phyloP scores from a whole-genome alignment of 37 sponge, comb jelly and placozoan species.

The Haliclona indistincta region DNA sequence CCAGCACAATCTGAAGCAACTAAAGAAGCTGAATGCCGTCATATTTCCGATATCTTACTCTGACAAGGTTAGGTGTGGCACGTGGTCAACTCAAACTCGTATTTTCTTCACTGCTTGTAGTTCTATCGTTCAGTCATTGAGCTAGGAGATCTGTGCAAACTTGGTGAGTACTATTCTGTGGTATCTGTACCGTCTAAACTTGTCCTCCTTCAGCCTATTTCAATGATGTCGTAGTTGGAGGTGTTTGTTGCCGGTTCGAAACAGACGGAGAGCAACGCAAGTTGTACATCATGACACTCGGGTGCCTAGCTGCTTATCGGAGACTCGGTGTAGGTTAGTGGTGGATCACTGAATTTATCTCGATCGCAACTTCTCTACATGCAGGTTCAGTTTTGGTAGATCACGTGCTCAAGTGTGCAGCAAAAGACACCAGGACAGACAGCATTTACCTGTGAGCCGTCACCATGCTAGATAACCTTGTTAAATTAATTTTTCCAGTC shows the following conservation, averaged over 20 bases:
- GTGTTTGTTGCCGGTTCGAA: conserved; percentile 94
- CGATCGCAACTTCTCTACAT: neutral
- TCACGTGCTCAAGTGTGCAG: conserved; percentile 74
- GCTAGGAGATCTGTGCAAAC: conserved; percentile 89
- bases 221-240: conserved; percentile 97
- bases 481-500: conserved; percentile 67
- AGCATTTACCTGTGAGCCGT: conserved; percentile 85
- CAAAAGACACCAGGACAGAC: conserved; percentile 69
- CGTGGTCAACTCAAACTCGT: too few relatives aligned
- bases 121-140: conserved; percentile 90
- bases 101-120: too few relatives aligned
- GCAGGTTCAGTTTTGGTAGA: conserved; percentile 72
- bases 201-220: conserved; percentile 72
- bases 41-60: conserved; percentile 94
- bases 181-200: neutral
- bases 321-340: conserved; percentile 88
- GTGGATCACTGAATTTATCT: neutral
- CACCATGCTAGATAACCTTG: too few relatives aligned
- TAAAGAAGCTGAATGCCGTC: conserved; percentile 88
- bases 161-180: conserved; percentile 55
- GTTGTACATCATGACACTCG: conserved; percentile 98
- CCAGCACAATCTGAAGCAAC: conserved; percentile 91
- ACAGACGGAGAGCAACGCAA: conserved; percentile 55
- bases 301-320: conserved; percentile 90
- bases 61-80: conserved; percentile 81